These are phyloP conservation scores for Acanthosoma haemorrhoidale DNA, from an alignment of 2,888 invertebrate species.

Conservation along the genomic window DNA sequence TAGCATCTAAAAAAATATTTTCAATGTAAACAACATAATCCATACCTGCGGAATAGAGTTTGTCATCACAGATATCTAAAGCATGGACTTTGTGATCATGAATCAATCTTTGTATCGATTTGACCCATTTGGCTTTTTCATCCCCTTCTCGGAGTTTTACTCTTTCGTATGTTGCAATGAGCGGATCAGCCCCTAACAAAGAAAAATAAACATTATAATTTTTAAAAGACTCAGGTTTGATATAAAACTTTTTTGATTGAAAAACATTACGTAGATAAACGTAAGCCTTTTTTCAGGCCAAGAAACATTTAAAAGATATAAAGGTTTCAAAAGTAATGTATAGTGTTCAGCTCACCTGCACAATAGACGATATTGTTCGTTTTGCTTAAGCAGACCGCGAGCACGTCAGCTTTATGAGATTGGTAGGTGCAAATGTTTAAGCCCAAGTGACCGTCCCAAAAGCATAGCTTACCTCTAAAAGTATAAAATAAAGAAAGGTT, in stretches of 20 bases:
- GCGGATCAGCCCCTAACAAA: slow-evolving; percentile 67
- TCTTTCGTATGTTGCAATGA: slow-evolving; percentile 67
- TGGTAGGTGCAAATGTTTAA: slow-evolving; percentile 71
- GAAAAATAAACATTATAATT: slow-evolving; percentile 45
- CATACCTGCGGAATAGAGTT: slow-evolving; percentile 68
- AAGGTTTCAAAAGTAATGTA: too few relatives aligned
- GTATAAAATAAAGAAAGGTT: too few relatives aligned
- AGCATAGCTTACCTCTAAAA: slow-evolving; percentile 66
- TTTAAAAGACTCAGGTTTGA: too few relatives aligned
- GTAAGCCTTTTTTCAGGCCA: too few relatives aligned
- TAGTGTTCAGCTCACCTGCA: slow-evolving; percentile 59
- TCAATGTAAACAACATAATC: too few relatives aligned
- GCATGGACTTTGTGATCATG: slow-evolving; percentile 85
- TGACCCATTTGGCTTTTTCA: slow-evolving; percentile 70
- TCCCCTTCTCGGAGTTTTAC: slow-evolving; percentile 51
- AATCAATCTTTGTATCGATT: slow-evolving; percentile 67
- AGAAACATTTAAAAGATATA: too few relatives aligned
- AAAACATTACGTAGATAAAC: too few relatives aligned
- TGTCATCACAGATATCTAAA: slow-evolving; percentile 58
- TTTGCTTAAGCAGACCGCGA: slow-evolving; percentile 65
- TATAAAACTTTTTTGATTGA: too few relatives aligned
- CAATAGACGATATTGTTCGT: slow-evolving; percentile 66
- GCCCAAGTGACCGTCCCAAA: slow-evolving; percentile 82
- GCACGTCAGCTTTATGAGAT: slow-evolving; percentile 76
- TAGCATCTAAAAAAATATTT: too few relatives aligned